A percentile compares a stretch with the other conserved stretches of the same genome.
Conservation (phyloP, 2,113 vertebrate species). For the Oriolus oriolus region DNA sequence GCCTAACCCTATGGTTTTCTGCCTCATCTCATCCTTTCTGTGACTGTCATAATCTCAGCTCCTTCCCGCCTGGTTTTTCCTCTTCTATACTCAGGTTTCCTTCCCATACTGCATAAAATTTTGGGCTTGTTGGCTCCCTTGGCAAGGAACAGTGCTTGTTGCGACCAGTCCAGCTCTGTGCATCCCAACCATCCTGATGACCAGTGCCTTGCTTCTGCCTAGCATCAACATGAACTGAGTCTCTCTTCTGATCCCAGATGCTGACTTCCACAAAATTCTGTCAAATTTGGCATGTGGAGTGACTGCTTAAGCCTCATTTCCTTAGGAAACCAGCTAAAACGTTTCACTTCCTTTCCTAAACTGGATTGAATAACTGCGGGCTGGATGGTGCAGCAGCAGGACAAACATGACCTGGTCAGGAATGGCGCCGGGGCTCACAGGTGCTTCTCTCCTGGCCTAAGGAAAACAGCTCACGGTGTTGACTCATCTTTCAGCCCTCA, state of each 20-base stretch:
- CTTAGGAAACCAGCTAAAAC: slow-evolving; percentile 54
- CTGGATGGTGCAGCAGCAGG: neutral
- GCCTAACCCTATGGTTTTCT: neutral
- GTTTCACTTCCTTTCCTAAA: slow-evolving; percentile 27
- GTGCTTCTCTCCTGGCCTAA: neutral
- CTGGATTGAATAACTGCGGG: slow-evolving; percentile 29
- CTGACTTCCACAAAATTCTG: slow-evolving; percentile 10
- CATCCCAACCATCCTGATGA: neutral
- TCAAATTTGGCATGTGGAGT: neutral
- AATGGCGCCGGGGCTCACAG: slow-evolving; percentile 7
- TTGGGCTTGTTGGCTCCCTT: neutral
- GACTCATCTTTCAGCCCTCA: slow-evolving; percentile 29
- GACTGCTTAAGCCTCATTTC: slow-evolving; percentile 55
- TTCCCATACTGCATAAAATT: neutral
- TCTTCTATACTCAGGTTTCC: neutral
- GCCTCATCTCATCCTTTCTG: neutral
- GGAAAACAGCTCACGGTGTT: neutral
- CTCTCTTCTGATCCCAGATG: neutral
- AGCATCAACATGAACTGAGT: neutral
- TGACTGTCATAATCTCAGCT: neutral
- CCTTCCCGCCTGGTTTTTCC: neutral
- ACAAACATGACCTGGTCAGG: slow-evolving; percentile 60
- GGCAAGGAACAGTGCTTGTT: rapidly evolving
- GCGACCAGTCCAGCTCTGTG: neutral
- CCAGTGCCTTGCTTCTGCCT: neutral